Base-by-base conservation (phyloP, 2,888 invertebrate species). In the Drosophila suboccidentalis region DNA sequence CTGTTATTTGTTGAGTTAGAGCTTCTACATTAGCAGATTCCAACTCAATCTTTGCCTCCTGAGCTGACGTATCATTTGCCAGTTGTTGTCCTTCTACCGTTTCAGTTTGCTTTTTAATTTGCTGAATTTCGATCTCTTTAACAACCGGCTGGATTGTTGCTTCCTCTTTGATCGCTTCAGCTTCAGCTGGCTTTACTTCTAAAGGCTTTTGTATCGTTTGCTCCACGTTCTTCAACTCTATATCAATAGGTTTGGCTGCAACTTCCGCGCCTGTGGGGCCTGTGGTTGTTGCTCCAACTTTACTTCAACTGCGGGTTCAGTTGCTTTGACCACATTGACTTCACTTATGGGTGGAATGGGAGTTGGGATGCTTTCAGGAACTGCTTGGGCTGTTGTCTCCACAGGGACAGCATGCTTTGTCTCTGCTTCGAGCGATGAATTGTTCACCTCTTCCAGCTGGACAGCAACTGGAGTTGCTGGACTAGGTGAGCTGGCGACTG, bases 401-500 rank as follows among this genome's bases (percentile, higher is more conserved):
- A 32, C 34, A 10, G 41, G 8, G n/a, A 19, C 61, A 19, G 36
- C 26, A 1, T 26, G 41, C 8, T 49, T 38, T n/a, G 17, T 8
- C 8, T 58, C 29, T 8, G 49, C 39, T 15, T 50, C 34, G 36
- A 19, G 39, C 17, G 49, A 17, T 10, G 39, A 22, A 63, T 57
- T 44, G 6, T 1, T 13, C 22, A 19, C 47, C 19, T 49, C 15
- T 17, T 19, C 47, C 15, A 15, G 11, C 29, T 36, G 51, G 1
- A 36, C 5, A 11, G 9, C 19, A 22, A 38, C n/a, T 38, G 41
- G 15, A 5, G 38, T 10, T 36, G 36, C 43, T 13, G 22, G 60
- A 53, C 34, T 61, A 61, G 60, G 32, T 39, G 38, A 49, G n/a
- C n/a, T n/a, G n/a, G n/a, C n/a, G n/a, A n/a, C n/a, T n/a, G 43